Conservation (phyloP, 2,797 vertebrate species). For the Hirundo rustica region DNA sequence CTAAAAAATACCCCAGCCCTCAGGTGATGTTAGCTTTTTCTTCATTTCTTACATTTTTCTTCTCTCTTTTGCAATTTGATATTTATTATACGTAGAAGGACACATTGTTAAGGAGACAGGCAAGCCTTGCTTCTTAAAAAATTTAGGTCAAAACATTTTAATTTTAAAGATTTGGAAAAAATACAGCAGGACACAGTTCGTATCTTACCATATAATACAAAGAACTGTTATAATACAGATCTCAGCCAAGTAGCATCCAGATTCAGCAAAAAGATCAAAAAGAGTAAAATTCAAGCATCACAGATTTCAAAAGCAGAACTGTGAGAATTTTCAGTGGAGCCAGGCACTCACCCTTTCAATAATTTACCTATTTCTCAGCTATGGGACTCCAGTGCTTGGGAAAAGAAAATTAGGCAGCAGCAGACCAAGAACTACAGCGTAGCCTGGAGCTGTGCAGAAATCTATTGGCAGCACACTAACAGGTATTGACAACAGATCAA, state of each 20-base stretch:
- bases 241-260: neutral
- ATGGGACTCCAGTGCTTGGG: neutral
- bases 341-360: neutral
- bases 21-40: neutral
- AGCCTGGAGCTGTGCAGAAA: neutral
- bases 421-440: neutral
- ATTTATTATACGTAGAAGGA: neutral
- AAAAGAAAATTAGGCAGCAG: neutral
- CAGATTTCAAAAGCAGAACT: neutral
- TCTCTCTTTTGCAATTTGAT: neutral
- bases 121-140: neutral
- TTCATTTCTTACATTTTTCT: neutral
- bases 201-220: neutral
- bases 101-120: neutral
- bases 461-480: neutral
- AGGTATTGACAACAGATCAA: neutral
- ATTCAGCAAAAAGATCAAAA: neutral
- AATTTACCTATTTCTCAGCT: neutral
- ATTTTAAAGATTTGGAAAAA: neutral
- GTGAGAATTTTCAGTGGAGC: neutral
- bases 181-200: neutral
- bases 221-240: neutral
- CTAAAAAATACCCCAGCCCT: neutral
- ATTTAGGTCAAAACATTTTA: neutral
- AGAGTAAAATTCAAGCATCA: neutral